Evolutionary conservation across 2,797 vertebrate species (phyloP), one percentile per base, ranked within the genome.

Genomic region (Catostomus latipinnis): DNA sequence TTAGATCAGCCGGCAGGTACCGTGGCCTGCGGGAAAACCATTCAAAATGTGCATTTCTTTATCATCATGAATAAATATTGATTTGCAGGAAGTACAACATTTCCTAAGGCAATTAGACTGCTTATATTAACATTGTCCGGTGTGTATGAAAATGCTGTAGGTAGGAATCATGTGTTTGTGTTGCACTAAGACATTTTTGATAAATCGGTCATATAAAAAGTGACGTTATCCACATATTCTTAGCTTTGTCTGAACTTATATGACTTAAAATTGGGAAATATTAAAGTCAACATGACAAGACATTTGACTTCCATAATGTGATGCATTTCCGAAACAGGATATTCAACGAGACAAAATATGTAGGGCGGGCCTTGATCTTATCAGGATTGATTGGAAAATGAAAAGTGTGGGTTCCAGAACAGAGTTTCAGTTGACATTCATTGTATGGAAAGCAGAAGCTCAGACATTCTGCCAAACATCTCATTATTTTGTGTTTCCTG

Each of bases 1-100:
- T 63, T 56, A 83, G 65, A 82, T 80, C 56, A 74, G 52, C 65
- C 16, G 49, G 45, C 14, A 62, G 65, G 43, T 67, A 67, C 11
- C 52, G 14, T 67, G 54, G 83, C 71, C 77, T 79, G 53, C 69
- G 73, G 83, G 81, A 66, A 83, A 76, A 79, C 48, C 8, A 10
- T 66, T 83, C 71, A 58, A 81, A 76, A 81, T 72, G 77, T 74
- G 71, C 63, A 69, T 81, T 76, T 77, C 16, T 85, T 81, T 82
- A 68, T 82, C 53, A 46, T 80, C 69, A 45, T 73, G 68, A 82
- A 80, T 82, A 70, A 69, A 46, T 62, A 85, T 87, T 48, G 84
- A 84, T 81, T 83, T 76, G 52, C 52, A 45, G 22, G 74, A 80
- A 71, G 82, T 77, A 61, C 74, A 78, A 82, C 13, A 72, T 81